Conservation (phyloP, 2,113 vertebrate species). For the Corapipo altera region DNA sequence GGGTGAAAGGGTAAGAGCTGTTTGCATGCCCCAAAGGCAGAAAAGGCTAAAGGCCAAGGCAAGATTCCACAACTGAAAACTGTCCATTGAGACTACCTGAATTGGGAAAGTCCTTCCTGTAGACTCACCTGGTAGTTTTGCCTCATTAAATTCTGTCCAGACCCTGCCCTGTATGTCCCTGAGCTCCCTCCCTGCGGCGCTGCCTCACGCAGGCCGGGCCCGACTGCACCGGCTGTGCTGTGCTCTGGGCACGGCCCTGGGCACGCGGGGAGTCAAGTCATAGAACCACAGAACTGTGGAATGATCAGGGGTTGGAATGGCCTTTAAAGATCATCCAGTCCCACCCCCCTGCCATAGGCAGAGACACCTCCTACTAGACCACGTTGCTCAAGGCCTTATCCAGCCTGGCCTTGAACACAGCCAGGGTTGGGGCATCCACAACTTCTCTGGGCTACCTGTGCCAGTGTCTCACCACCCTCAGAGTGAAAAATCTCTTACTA, state of each 20-base stretch:
- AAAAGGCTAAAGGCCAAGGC: background rate
- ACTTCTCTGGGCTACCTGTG: background rate
- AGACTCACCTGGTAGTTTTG: background rate
- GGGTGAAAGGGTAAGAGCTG: background rate
- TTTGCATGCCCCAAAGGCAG: background rate
- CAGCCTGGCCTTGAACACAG: background rate
- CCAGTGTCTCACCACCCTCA: background rate
- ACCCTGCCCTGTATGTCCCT: background rate
- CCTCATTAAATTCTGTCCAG: background rate
- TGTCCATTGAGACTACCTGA: background rate
- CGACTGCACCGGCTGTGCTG: background rate
- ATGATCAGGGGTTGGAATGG: background rate
- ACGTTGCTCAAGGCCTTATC: background rate
- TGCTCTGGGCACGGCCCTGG: background rate
- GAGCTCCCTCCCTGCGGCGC: background rate
- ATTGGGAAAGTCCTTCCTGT: background rate
- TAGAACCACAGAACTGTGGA: background rate
- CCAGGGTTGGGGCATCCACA: background rate
- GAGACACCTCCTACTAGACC: background rate
- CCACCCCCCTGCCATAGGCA: background rate
- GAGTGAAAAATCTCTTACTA: background rate
- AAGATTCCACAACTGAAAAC: background rate
- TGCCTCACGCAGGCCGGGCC: accelerated
- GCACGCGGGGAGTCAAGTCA: background rate
- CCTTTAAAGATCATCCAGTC: background rate